Percentiles rank a stretch among this genome's conserved stretches.
Evolutionary conservation across 2,888 invertebrate species (phyloP).

Genomic region (Trichogramma dendrolimi): DNA sequence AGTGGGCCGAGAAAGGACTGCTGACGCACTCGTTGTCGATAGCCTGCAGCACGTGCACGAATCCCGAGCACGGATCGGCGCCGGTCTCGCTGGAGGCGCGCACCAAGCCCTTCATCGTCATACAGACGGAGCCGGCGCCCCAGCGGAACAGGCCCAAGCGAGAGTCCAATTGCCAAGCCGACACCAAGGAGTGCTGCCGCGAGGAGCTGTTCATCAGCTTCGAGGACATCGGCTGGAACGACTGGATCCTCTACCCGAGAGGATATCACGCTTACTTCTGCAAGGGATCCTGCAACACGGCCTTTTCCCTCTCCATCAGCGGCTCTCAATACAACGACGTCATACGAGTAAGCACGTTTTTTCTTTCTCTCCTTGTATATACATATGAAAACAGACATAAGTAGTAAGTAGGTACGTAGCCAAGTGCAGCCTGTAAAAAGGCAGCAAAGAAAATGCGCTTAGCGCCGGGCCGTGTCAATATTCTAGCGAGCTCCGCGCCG

Average conservation of each 20-base stretch:
- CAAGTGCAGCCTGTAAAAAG: slow-evolving; percentile 1
- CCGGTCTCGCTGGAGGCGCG: slow-evolving; percentile 70
- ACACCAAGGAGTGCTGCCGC: slow-evolving; percentile 74
- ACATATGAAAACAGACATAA: too few relatives aligned
- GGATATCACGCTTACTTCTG: slow-evolving; percentile 87
- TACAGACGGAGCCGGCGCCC: slow-evolving; percentile 71
- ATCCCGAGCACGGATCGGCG: slow-evolving; percentile 58
- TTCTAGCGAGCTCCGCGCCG: too few relatives aligned
- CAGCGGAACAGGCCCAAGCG: slow-evolving; percentile 62
- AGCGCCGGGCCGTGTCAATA: too few relatives aligned
- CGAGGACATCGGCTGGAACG: slow-evolving; percentile 80
- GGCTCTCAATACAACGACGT: slow-evolving; percentile 68
- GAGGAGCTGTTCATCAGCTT: slow-evolving; percentile 80
- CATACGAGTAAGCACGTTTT: slow-evolving; percentile 62
- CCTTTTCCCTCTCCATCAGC: slow-evolving; percentile 66
- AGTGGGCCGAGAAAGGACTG: slow-evolving; percentile 70
- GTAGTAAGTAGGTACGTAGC: neutral
- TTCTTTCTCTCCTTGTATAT: slow-evolving; percentile 41
- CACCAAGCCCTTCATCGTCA: slow-evolving; percentile 72
- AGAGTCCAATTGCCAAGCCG: slow-evolving; percentile 66
- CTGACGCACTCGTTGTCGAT: slow-evolving; percentile 71
- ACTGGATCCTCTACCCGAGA: slow-evolving; percentile 79
- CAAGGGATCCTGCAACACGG: slow-evolving; percentile 72
- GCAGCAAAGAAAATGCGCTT: neutral
- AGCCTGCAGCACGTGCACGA: slow-evolving; percentile 69